A percentile compares a stretch with the other conserved stretches of the same genome.
Evolutionary conservation across 2,113 vertebrate genomes (phyloP).

Genomic region (Marmota flaviventris): DNA sequence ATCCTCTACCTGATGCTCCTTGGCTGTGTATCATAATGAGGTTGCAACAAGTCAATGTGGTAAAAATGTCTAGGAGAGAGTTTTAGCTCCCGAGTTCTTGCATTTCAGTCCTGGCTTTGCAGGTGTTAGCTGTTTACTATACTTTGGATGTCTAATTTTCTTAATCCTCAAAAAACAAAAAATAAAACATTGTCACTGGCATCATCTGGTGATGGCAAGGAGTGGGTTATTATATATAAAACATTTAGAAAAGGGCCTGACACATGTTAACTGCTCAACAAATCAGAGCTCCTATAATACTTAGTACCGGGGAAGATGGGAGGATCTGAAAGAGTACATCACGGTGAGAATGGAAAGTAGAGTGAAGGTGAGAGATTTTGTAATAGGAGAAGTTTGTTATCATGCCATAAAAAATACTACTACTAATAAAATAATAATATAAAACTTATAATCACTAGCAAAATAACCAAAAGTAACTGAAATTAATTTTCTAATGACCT

Average conservation of each 20-base stretch:
- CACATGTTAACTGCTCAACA: neutral
- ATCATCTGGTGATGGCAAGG: neutral
- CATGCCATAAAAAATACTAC: neutral
- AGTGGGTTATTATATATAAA: neutral
- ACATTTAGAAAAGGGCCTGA: neutral
- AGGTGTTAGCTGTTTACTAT: neutral
- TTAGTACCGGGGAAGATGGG: neutral
- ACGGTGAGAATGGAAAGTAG: neutral
- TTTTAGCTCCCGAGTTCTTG: neutral
- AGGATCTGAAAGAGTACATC: neutral
- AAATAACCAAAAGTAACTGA: neutral
- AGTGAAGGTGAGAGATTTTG: neutral
- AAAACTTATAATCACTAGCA: neutral
- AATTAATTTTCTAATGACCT: neutral
- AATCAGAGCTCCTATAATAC: neutral
- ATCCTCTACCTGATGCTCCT: neutral
- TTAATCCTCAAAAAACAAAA: neutral
- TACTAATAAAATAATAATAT: neutral
- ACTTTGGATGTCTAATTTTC: neutral
- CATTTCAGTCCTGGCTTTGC: neutral
- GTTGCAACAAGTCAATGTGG: neutral
- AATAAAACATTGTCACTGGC: neutral
- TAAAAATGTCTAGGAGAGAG: neutral
- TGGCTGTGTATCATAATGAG: neutral
- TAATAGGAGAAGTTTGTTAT: neutral